These are phyloP conservation scores for Cebus imitator DNA, from an alignment of 2,113 vertebrate genomes.

Conservation along the genomic window DNA sequence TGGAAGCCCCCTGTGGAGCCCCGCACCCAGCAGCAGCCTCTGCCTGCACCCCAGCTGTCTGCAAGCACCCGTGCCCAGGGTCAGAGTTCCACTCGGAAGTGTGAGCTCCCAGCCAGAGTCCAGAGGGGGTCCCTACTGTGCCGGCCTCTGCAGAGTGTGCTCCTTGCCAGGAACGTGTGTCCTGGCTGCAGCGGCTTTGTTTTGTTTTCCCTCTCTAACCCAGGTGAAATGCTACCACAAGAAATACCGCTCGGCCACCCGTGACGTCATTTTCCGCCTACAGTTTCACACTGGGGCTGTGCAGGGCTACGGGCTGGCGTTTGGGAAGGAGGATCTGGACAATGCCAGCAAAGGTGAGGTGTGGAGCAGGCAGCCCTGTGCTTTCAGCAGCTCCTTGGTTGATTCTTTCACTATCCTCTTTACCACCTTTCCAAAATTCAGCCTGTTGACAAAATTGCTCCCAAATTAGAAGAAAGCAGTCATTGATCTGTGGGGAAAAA, in stretches of 20 bases:
- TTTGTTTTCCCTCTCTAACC: not conserved
- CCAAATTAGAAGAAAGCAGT: not conserved
- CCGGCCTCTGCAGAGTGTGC: rapidly evolving
- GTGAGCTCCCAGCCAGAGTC: not conserved
- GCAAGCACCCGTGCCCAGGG: not conserved
- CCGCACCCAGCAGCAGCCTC: not conserved
- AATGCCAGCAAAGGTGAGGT: slow-evolving; percentile 90
- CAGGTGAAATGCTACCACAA: slow-evolving; percentile 97
- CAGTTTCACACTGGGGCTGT: slow-evolving; percentile 97
- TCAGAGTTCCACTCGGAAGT: not conserved
- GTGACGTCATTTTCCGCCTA: slow-evolving; percentile 92
- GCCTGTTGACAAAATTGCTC: rapidly evolving
- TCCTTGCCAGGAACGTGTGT: not conserved
- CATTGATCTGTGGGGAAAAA: not conserved
- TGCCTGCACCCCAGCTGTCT: not conserved
- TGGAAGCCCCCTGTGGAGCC: rapidly evolving
- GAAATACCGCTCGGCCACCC: slow-evolving; percentile 86
- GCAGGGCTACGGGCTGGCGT: slow-evolving; percentile 89
- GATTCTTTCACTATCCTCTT: not conserved
- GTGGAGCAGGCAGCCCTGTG: not conserved
- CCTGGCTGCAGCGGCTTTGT: rapidly evolving
- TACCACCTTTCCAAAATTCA: rapidly evolving
- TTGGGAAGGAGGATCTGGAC: slow-evolving; percentile 95
- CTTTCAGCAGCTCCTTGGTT: not conserved
- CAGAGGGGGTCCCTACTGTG: no score